Conservation (phyloP, 2,113 vertebrate genomes). For the Halichoeres trimaculatus region DNA sequence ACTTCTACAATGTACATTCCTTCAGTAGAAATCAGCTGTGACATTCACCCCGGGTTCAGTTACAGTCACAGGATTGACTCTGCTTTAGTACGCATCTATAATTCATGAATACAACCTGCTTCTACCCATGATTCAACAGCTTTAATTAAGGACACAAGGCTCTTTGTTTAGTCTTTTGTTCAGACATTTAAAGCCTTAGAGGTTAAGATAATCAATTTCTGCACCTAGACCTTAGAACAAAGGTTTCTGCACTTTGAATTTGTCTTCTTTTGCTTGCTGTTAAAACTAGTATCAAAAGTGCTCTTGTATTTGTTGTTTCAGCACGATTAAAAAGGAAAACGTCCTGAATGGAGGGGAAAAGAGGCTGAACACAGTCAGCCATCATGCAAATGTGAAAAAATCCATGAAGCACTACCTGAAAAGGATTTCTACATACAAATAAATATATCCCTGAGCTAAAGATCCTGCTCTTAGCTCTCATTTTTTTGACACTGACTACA, state of each 20-base stretch:
- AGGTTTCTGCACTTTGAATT: not conserved
- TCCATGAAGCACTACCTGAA: no score
- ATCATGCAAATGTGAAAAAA: no score
- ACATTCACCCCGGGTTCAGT: not conserved
- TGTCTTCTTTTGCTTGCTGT: not conserved
- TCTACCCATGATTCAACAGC: not conserved
- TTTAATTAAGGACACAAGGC: not conserved
- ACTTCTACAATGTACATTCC: constrained; percentile 35
- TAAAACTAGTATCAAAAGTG: not conserved
- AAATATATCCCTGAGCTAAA: no score
- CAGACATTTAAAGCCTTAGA: not conserved
- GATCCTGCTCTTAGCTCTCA: no score
- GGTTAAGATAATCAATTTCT: not conserved
- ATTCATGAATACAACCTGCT: constrained; percentile 21
- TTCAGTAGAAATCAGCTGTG: constrained; percentile 3
- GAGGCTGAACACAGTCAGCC: no score
- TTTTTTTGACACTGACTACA: no score
- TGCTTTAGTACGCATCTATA: constrained; percentile 14
- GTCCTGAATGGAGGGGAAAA: no score
- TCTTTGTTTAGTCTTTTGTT: not conserved
- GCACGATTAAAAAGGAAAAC: no score
- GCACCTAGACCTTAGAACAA: not conserved
- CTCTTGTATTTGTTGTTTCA: no score
- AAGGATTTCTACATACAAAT: no score
- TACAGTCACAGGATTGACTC: constrained; percentile 18